These are phyloP conservation scores for Otis tarda DNA, from an alignment of 2,113 vertebrate species.

Conservation along the genomic window DNA sequence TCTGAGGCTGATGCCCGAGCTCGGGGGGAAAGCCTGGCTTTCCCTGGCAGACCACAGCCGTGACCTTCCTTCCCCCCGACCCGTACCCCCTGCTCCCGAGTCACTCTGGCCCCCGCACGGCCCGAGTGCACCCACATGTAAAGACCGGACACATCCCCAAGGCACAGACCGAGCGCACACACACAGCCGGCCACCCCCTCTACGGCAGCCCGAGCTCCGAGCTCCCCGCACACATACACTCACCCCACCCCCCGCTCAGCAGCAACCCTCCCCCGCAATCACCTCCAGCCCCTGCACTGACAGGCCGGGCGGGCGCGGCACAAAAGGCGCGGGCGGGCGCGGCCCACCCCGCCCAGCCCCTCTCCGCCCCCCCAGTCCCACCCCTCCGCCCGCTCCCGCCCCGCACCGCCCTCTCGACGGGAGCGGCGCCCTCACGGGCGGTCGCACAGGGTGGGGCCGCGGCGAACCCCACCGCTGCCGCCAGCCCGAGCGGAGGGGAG, in stretches of 20 bases:
- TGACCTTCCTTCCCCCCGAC: not conserved
- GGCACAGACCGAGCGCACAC: rapidly evolving
- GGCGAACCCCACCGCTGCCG: too few relatives aligned
- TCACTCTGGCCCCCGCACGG: rapidly evolving
- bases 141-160: rapidly evolving
- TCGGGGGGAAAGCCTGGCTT: not conserved
- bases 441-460: too few relatives aligned
- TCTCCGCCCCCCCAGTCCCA: not conserved
- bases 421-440: not conserved
- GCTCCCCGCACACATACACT: rapidly evolving
- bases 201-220: not conserved
- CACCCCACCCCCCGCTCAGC: not conserved
- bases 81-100: too few relatives aligned
- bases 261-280: not conserved
- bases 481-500: too few relatives aligned
- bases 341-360: not conserved
- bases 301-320: not conserved
- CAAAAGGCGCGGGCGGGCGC: constrained; percentile 4
- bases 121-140: rapidly evolving
- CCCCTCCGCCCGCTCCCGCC: not conserved
- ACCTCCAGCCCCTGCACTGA: not conserved
- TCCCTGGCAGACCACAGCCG: not conserved
- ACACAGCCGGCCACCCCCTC: rapidly evolving
- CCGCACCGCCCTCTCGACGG: not conserved
- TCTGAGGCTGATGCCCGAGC: too few relatives aligned